phyloP scores from a whole-genome alignment of 2,888 invertebrate species.

The Sinotaia quadrata region DNA sequence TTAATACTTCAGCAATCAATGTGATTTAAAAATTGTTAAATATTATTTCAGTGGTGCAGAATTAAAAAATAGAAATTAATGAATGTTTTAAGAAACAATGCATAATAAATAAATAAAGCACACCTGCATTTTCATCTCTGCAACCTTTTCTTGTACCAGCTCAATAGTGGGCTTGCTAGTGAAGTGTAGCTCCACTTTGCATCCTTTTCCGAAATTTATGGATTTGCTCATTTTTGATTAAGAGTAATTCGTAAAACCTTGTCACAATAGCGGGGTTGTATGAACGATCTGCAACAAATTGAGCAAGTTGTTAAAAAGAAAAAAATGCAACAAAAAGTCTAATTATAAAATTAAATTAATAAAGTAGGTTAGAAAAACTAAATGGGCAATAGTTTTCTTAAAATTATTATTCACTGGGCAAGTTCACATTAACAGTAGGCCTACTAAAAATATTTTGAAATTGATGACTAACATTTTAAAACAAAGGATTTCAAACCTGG shows the following conservation, averaged over 20 bases:
- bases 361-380: too few relatives aligned
- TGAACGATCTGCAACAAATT: slow-evolving; percentile 60
- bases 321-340: too few relatives aligned
- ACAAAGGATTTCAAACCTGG: slow-evolving; percentile 67
- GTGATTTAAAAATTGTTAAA: too few relatives aligned
- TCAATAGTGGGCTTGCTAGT: slow-evolving; percentile 45
- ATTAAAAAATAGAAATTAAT: too few relatives aligned
- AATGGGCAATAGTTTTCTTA: too few relatives aligned
- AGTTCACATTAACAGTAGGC: neutral
- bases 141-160: slow-evolving; percentile 51
- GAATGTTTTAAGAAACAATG: too few relatives aligned
- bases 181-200: slow-evolving; percentile 50
- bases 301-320: too few relatives aligned
- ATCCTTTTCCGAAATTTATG: slow-evolving; percentile 50
- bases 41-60: too few relatives aligned
- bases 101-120: too few relatives aligned
- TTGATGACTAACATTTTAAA: neutral
- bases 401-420: too few relatives aligned
- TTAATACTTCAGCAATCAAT: too few relatives aligned
- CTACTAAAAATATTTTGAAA: neutral
- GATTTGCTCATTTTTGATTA: slow-evolving; percentile 48
- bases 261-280: slow-evolving; percentile 50
- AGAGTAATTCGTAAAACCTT: slow-evolving; percentile 12
- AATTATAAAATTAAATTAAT: too few relatives aligned
- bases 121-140: slow-evolving; percentile 49